Conservation (phyloP, 2,113 vertebrate genomes). For the Dicaeum eximium region DNA sequence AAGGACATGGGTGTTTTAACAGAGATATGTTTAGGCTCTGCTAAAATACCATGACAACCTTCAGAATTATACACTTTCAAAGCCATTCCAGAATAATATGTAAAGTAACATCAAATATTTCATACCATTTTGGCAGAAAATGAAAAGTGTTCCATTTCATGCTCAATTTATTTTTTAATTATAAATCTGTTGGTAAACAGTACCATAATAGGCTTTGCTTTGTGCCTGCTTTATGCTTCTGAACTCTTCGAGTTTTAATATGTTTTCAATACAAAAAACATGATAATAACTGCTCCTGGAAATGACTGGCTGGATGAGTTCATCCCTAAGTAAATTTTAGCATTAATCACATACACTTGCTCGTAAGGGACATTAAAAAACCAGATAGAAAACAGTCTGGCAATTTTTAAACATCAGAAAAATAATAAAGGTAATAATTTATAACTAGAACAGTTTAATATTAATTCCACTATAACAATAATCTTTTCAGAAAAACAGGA, state of each 20-base stretch:
- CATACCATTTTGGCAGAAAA: slow-evolving; percentile 67
- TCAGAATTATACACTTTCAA: slow-evolving; percentile 40
- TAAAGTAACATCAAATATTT: slow-evolving; percentile 67
- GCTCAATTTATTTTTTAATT: slow-evolving; percentile 82
- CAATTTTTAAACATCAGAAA: not conserved
- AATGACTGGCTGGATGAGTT: slow-evolving; percentile 46
- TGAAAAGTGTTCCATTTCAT: slow-evolving; percentile 75
- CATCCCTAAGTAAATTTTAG: slow-evolving; percentile 44
- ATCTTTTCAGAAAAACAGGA: not conserved
- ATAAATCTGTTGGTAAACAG: slow-evolving; percentile 78
- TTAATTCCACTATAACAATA: not conserved
- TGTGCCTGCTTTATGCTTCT: slow-evolving; percentile 65
- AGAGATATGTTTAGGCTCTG: not conserved
- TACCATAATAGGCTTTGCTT: slow-evolving; percentile 68
- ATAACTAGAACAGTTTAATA: not conserved
- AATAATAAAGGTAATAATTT: not conserved
- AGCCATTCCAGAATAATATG: slow-evolving; percentile 62
- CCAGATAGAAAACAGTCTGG: not conserved
- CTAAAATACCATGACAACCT: slow-evolving; percentile 1
- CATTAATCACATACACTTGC: not conserved
- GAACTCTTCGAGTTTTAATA: slow-evolving; percentile 59
- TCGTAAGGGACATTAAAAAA: not conserved
- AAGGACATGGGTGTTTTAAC: not conserved
- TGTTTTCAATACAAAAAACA: slow-evolving; percentile 54
- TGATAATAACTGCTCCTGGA: slow-evolving; percentile 43